phyloP scores from a whole-genome alignment of 2,888 invertebrate species.

The Chrysotoxum bicinctum region DNA sequence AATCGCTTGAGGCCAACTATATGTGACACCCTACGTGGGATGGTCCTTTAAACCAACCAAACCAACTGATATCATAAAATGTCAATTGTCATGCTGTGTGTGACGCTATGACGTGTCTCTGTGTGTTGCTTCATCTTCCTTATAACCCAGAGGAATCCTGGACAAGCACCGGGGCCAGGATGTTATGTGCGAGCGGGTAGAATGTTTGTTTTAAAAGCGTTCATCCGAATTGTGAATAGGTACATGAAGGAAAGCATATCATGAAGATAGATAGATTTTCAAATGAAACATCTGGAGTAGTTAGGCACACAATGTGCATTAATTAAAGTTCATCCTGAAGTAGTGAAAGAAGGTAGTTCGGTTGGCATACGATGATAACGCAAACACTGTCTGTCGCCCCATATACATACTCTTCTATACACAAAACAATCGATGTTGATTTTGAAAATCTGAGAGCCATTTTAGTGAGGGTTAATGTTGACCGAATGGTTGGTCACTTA shows the following conservation, averaged over 20 bases:
- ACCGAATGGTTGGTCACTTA: conserved; percentile 40
- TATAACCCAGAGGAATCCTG: not conserved
- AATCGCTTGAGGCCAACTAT: conserved; percentile 47
- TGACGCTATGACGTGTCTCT: not conserved
- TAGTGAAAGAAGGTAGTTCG: not conserved
- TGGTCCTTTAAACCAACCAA: conserved; percentile 26
- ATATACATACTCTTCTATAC: not conserved
- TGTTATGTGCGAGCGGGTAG: not conserved
- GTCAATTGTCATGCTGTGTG: conserved; percentile 39
- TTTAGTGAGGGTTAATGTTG: conserved; percentile 23
- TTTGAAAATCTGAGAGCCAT: conserved; percentile 28
- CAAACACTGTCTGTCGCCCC: not conserved
- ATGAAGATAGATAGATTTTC: conserved; percentile 44
- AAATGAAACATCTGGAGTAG: conserved; percentile 47
- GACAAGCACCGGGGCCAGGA: not conserved
- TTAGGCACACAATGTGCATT: conserved; percentile 54
- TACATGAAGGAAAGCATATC: conserved; percentile 38
- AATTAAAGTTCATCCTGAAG: conserved; percentile 51
- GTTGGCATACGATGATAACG: conserved; percentile 3
- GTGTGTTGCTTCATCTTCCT: conserved; percentile 21
- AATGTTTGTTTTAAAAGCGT: conserved; percentile 50
- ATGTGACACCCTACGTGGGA: conserved; percentile 51
- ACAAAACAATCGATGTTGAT: conserved; percentile 33
- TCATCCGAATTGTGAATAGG: conserved; percentile 31
- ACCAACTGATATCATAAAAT: conserved; percentile 46